Conservation (phyloP, 2,113 vertebrate species). For the Muntiacus muntjak region DNA sequence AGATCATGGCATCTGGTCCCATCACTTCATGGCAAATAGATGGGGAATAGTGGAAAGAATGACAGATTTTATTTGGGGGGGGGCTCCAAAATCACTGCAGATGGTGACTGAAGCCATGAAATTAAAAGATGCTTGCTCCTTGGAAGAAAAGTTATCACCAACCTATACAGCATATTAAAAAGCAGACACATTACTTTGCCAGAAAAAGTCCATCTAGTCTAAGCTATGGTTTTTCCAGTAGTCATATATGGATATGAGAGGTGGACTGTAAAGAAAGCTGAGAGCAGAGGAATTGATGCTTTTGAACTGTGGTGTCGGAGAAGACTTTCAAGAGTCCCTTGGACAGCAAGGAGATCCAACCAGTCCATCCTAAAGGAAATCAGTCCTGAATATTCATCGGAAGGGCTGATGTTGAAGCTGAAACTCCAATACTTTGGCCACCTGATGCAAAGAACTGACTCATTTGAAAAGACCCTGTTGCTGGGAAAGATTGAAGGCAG, state of each 20-base stretch:
- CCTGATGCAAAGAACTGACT: not conserved
- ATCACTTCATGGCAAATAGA: not conserved
- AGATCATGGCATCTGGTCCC: not conserved
- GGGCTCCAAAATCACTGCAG: not conserved
- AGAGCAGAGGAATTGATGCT: accelerated
- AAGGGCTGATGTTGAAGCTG: not conserved
- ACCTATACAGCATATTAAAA: not conserved
- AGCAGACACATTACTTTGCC: not conserved
- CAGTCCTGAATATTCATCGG: not conserved
- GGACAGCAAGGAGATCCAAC: not conserved
- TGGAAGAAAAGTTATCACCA: not conserved
- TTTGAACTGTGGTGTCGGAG: not conserved
- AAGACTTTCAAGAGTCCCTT: not conserved
- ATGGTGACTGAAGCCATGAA: not conserved
- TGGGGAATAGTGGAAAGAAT: not conserved
- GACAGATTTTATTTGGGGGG: not conserved
- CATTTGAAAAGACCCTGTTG: not conserved
- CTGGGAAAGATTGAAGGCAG: not conserved
- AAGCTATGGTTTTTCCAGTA: not conserved
- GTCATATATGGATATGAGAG: not conserved
- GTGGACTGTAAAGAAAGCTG: not conserved
- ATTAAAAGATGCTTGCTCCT: not conserved
- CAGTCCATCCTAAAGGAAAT: not conserved
- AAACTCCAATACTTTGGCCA: not conserved
- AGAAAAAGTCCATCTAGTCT: not conserved